Evolutionary conservation across 2,113 vertebrate genomes (phyloP), one percentile per base, ranked within the genome.

Genomic region (Scopus umbretta): DNA sequence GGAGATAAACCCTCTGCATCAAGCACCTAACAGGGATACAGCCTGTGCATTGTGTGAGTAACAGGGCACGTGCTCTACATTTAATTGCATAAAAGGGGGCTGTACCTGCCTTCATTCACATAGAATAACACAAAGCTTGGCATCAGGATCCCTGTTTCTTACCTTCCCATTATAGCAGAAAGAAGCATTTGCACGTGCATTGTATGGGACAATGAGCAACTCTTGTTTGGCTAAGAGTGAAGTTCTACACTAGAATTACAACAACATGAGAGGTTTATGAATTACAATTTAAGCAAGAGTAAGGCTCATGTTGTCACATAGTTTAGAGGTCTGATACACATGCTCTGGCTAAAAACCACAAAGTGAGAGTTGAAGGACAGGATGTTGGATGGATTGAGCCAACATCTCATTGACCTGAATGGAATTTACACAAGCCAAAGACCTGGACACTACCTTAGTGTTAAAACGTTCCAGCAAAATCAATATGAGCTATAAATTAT

Each of bases 401-500:
- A 75, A 79, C 5, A 74, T 30, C n/a, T 36, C 59, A 59, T 65
- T 59, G 84, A 80, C 29, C 10, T 30, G 62, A 82, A 78, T 52
- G 23, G 78, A 87, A 62, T 63, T 90, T 15, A 81, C 29, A 59
- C 58, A 58, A 50, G 36, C 7, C 34, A 50, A 56, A 91, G 36
- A 36, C 38, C 42, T 79, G 42, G 26, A 27, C 4, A 8, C 20
- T 89, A 73, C 53, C n/a, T 63, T 53, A 21, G 26, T 76, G 58
- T 29, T 86, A 82, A 91, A 91, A 70, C 3, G 25, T 79, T 84
- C 36, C 59, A 80, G 63, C 12, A 84, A 91, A 88, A 94, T 85
- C 93, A 94, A 76, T 86, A 71, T 1, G 9, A 96, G 52, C 58
- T 90, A 87, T 82, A 88, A 83, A 94, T 88, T 93, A 66, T 43